These are phyloP conservation scores for Hippocampus abdominalis DNA, from an alignment of 2,113 vertebrate genomes.

Conservation along the genomic window DNA sequence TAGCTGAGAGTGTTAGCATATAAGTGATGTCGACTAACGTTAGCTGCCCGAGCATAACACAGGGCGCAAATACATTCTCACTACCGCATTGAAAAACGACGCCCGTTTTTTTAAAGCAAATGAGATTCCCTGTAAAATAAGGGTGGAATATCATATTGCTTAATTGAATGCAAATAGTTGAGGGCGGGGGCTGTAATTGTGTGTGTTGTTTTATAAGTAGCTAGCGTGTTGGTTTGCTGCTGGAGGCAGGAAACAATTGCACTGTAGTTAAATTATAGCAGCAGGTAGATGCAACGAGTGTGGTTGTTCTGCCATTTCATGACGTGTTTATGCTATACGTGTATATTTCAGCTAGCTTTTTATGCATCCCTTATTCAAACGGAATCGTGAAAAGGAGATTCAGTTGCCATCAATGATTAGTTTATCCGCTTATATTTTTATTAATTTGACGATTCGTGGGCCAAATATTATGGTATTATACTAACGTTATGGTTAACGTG, in stretches of 20 bases:
- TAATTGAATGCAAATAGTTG: background rate
- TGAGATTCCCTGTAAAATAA: background rate
- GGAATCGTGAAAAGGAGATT: background rate
- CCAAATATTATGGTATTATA: no score
- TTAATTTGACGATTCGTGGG: no score
- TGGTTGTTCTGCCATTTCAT: background rate
- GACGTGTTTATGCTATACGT: background rate
- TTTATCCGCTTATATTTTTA: no score
- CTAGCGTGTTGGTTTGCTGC: conserved; percentile 4
- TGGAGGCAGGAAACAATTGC: background rate
- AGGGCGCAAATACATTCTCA: conserved; percentile 34
- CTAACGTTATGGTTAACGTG: no score
- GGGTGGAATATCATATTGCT: background rate
- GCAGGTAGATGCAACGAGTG: background rate
- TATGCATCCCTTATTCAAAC: background rate
- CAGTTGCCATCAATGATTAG: background rate
- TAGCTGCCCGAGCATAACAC: conserved; percentile 46
- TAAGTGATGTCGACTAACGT: conserved; percentile 44
- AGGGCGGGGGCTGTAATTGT: conserved; percentile 12
- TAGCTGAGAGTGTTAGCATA: conserved; percentile 44
- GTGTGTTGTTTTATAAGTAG: conserved; percentile 47
- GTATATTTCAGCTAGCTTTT: background rate
- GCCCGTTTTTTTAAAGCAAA: background rate
- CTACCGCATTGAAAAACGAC: background rate
- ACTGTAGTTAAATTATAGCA: background rate